phyloP scores from a whole-genome alignment of 2,113 vertebrate species.

The Laticauda colubrina region DNA sequence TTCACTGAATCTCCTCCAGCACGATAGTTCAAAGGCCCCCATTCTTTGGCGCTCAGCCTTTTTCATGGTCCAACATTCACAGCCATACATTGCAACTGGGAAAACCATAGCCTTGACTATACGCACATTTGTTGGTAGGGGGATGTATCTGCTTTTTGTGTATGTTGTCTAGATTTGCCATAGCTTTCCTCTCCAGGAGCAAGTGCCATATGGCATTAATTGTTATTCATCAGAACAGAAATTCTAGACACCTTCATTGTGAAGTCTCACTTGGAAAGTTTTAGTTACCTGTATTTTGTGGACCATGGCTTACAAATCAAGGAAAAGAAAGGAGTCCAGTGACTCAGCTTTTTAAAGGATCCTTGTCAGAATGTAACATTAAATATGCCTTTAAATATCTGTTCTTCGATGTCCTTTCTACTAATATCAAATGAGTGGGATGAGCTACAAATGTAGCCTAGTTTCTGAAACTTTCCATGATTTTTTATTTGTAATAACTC shows the following conservation, averaged over 20 bases:
- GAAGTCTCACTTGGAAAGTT: accelerated
- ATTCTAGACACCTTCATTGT: not conserved
- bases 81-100: too few species aligned
- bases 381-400: not conserved
- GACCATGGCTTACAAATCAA: not conserved
- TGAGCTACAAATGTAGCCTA: not conserved
- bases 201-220: not conserved
- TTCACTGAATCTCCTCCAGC: too few species aligned
- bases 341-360: not conserved
- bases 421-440: not conserved
- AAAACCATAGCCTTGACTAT: too few species aligned
- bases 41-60: too few species aligned
- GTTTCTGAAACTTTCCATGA: not conserved
- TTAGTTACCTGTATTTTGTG: not conserved
- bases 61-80: too few species aligned
- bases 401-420: not conserved
- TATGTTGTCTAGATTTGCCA: too few species aligned
- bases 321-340: not conserved
- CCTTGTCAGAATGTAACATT: not conserved
- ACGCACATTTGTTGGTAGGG: too few species aligned
- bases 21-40: too few species aligned
- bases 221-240: not conserved
- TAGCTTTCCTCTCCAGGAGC: too few species aligned
- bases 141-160: too few species aligned
- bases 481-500: not conserved